Evolutionary conservation across 2,888 invertebrate genomes (phyloP), one percentile per base, ranked within the genome.

Genomic region (Muschampia plurimacula): DNA sequence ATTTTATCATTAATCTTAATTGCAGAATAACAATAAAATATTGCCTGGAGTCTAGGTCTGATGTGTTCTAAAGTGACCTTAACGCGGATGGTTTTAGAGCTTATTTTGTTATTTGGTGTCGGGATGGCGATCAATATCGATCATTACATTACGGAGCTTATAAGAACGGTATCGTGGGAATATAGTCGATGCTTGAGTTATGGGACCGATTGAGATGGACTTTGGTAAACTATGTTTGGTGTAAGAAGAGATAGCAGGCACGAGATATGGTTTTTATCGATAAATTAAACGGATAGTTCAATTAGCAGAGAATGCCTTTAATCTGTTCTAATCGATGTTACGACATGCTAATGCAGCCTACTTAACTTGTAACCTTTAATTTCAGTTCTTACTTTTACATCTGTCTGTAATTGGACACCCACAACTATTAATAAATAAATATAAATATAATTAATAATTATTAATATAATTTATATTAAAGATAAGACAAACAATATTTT

Each of bases 1-100:
- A 87, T 88, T 88, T 93, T 93, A 94, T 94, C 93, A 93, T 93
- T 91, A 92, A 94, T 94, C 93, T 93, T 93, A 93, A 94, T 94
- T 93, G 93, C 88, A 81, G 92, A 92, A 92, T 93, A 91, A 92
- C 91, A 92, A 93, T 93, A 93, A 93, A 92, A 92, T 93, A 92
- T 92, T 88, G 89, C 89, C 85, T 79, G 80, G 83, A 87, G 86
- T 82, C 86, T 82, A 79, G 75, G 77, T 74, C 79, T 75, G 78
- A 78, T 76, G 80, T 80, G 77, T 81, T 83, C 77, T 67, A 89
- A 84, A 83, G 78, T 86, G 76, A 77, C 83, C 88, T 85, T 84
- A 89, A 85, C 81, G 75, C 60, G 2, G 32, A 36, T 79, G 67
- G 74, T 74, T 76, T 84, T 89, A 91, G 80, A 85, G 90, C 86